Base-by-base conservation (phyloP, 2,888 invertebrate genomes). In the Drosophila affinis region DNA sequence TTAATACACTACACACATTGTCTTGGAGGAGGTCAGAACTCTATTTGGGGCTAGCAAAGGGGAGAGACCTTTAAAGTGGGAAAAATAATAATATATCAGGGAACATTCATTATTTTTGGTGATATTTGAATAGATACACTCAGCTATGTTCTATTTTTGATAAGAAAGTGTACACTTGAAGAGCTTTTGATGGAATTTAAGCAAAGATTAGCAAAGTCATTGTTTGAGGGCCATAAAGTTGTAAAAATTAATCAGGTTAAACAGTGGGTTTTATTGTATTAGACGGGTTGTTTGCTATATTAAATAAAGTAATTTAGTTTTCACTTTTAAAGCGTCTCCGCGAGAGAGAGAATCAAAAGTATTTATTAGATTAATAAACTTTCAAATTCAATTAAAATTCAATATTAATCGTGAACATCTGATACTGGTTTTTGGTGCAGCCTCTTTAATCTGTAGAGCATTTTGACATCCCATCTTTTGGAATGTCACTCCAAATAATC, bases 1-100 rank as follows among this genome's bases (percentile, higher is more conserved):
- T 62, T 61, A 63, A 62, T 56, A 52, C 48, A 49, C 54, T 17
- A n/a, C 45, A 29, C 27, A 27, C 12, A 29, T 14, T 39, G 32
- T 6, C 14, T 44, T 49, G 21, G 5, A 45, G 14, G 14, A n/a
- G n/a, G n/a, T n/a, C 39, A 3, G 10, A 32, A 10, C 9, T 2
- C 2, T 2, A 29, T 9, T 29, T 29, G 2, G 7, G 9, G 29
- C 9, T 29, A 9, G 9, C 9, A 9, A 9, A 10, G 10, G 10
- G 32, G 32, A 24, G 24, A 24, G 5, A 32, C 3, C 10, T 32
- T 32, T 3, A 7, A 7, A 14, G 2, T 14, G 14, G 2, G 39
- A 39, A 39, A n/a, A 39, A 2, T 7, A 14, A 7, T 6, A 1
- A 6, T n/a, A 39, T 39, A 14, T 39, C 1, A 12, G 12, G 12